Conservation (phyloP, 2,113 vertebrate genomes). For the Zosterops japonicus region DNA sequence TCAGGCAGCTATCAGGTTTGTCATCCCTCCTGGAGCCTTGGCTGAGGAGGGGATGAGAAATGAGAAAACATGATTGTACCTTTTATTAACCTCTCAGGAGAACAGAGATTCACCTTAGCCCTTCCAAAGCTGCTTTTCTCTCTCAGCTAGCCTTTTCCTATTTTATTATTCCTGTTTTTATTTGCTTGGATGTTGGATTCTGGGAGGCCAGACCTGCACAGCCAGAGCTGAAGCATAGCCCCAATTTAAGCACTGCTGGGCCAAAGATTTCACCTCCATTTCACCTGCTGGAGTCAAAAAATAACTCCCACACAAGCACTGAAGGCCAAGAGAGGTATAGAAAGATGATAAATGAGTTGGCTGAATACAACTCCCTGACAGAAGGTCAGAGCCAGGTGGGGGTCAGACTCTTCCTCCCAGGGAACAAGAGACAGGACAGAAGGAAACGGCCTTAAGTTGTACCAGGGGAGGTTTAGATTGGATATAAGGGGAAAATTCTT, state of each 20-base stretch:
- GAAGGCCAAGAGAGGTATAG: neutral
- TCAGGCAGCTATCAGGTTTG: neutral
- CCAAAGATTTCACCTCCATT: neutral
- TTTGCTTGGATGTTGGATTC: neutral
- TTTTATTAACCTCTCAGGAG: neutral
- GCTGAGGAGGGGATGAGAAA: accelerated
- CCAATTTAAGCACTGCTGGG: neutral
- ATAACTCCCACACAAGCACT: neutral
- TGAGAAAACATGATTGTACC: neutral
- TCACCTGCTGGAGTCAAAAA: neutral
- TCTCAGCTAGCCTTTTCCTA: neutral
- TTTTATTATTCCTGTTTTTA: neutral
- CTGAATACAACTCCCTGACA: neutral
- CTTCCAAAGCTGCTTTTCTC: neutral
- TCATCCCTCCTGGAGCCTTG: neutral
- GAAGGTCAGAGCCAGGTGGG: neutral
- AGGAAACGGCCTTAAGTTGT: accelerated
- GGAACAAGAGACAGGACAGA: neutral
- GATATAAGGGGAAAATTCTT: neutral
- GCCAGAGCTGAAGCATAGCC: neutral
- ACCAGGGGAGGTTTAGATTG: neutral
- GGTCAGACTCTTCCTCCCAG: neutral
- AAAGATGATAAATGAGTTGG: neutral
- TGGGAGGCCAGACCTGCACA: neutral
- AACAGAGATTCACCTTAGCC: neutral